These are phyloP conservation scores for Chinchilla lanigera DNA, from an alignment of 2,113 vertebrate species.

Conservation along the genomic window DNA sequence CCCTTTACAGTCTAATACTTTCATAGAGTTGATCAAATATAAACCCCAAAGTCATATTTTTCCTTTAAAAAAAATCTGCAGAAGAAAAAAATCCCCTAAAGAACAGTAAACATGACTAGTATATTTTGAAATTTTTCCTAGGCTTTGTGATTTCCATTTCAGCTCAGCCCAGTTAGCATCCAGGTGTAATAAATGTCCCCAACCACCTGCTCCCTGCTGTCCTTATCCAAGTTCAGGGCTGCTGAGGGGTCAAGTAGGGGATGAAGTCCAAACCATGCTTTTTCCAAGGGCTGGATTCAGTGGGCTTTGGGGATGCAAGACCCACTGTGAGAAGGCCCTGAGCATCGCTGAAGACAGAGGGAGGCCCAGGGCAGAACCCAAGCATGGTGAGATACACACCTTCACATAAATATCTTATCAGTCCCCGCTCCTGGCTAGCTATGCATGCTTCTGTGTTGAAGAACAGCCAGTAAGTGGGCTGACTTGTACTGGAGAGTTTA, in stretches of 20 bases:
- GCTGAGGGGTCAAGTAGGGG: not conserved
- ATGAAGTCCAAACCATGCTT: not conserved
- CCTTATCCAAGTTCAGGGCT: not conserved
- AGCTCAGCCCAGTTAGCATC: not conserved
- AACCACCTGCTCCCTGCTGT: not conserved
- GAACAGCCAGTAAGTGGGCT: not conserved
- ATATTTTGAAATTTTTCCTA: not conserved
- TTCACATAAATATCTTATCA: not conserved
- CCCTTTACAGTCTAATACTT: not conserved
- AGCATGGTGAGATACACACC: fast-evolving
- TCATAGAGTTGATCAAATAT: not conserved
- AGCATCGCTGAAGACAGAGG: not conserved
- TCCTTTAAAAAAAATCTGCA: not conserved
- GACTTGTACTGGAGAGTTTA: not conserved
- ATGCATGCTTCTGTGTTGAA: not conserved
- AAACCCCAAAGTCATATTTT: not conserved
- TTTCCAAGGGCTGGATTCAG: not conserved
- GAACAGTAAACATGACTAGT: not conserved
- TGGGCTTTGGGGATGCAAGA: not conserved
- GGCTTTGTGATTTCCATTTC: not conserved
- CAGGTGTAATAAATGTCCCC: not conserved
- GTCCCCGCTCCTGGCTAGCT: not conserved
- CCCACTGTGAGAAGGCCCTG: not conserved
- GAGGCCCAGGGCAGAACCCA: not conserved
- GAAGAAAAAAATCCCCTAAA: not conserved